Evolutionary conservation across 2,888 invertebrate genomes (phyloP).

Genomic region (Aricia artaxerxes): DNA sequence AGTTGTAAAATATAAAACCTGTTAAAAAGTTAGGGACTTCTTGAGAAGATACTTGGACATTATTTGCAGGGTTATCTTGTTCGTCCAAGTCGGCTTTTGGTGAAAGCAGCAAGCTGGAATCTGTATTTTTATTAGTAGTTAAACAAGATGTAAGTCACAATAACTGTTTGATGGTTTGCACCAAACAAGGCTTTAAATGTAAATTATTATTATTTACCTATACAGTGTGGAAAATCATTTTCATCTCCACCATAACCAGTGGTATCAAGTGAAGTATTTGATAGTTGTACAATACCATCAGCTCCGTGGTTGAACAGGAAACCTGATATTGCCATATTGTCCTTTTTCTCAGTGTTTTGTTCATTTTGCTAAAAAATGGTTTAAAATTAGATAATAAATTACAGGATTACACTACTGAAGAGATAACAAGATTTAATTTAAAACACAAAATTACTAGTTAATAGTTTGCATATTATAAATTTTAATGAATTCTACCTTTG

Average conservation of each 20-base stretch:
- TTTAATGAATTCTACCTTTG: background rate
- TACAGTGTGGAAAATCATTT: conserved; percentile 59
- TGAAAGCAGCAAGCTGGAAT: conserved; percentile 65
- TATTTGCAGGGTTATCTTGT: conserved; percentile 45
- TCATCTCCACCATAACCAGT: conserved; percentile 63
- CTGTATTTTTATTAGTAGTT: conserved; percentile 47
- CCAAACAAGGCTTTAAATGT: too few relatives aligned
- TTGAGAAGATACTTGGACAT: conserved; percentile 53
- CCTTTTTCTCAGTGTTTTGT: conserved; percentile 35
- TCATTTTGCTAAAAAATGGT: conserved; percentile 44
- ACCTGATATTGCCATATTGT: conserved; percentile 51
- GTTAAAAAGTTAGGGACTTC: conserved; percentile 66
- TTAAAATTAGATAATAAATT: too few relatives aligned
- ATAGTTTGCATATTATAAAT: too few relatives aligned
- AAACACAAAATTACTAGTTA: too few relatives aligned
- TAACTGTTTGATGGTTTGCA: background rate
- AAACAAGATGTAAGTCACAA: background rate
- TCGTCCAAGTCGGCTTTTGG: conserved; percentile 63
- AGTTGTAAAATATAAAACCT: conserved; percentile 47
- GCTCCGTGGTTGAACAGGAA: conserved; percentile 58
- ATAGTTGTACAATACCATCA: conserved; percentile 58
- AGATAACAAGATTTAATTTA: too few relatives aligned
- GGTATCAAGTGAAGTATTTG: conserved; percentile 63
- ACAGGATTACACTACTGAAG: too few relatives aligned
- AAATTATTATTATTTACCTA: conserved; percentile 49